A percentile compares a stretch with the other conserved stretches of the same genome.
Conservation (phyloP, 2,797 vertebrate species). For the Gouania willdenowi region DNA sequence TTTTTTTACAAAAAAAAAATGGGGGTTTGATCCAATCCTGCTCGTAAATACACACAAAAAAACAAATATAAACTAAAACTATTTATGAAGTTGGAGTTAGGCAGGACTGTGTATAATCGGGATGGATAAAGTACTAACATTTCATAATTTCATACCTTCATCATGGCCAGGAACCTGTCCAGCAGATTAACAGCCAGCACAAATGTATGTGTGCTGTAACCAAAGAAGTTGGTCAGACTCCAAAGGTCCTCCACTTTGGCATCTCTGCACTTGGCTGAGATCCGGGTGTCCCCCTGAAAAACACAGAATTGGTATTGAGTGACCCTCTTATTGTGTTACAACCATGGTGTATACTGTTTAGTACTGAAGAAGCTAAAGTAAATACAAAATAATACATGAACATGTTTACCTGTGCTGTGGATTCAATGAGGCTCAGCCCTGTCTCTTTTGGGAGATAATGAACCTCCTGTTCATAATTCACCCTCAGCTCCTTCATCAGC, state of each 20-base stretch:
- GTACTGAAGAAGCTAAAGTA: too few relatives aligned
- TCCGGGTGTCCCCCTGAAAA: constrained; percentile 78
- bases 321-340: background rate
- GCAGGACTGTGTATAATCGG: too few relatives aligned
- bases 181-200: constrained; percentile 94
- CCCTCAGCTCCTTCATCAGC: constrained; percentile 87
- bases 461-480: constrained; percentile 85
- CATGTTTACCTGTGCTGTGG: constrained; percentile 77
- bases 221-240: constrained; percentile 94
- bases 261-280: constrained; percentile 88
- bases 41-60: too few relatives aligned
- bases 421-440: constrained; percentile 86
- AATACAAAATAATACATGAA: too few relatives aligned
- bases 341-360: too few relatives aligned
- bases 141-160: constrained; percentile 79
- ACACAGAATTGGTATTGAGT: background rate
- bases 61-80: too few relatives aligned
- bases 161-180: constrained; percentile 95
- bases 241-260: constrained; percentile 93
- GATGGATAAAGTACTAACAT: too few relatives aligned
- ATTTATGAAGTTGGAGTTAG: too few relatives aligned
- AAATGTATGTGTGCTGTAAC: constrained; percentile 93
- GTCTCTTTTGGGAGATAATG: constrained; percentile 86
- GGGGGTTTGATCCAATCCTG: too few relatives aligned
- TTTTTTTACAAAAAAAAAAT: too few relatives aligned